Percentiles rank a stretch among this genome's conserved stretches.
Conservation (phyloP, 2,113 vertebrate species). For the Rhagologus leucostigma region DNA sequence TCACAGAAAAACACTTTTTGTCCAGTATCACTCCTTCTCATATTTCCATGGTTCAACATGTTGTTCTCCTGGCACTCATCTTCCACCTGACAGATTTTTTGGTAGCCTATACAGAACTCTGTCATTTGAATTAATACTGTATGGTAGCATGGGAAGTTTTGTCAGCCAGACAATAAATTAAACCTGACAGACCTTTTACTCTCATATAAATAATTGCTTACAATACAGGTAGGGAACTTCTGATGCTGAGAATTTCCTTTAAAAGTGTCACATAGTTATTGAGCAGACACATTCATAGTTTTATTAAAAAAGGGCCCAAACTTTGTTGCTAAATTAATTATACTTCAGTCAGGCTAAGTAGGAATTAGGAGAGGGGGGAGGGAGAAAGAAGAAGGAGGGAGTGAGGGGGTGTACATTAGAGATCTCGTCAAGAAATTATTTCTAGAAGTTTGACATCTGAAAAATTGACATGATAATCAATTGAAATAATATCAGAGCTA, state of each 20-base stretch:
- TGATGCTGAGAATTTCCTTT: background rate
- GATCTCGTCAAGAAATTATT: background rate
- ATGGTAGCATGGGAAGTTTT: background rate
- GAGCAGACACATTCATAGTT: background rate
- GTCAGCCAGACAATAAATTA: background rate
- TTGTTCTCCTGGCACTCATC: background rate
- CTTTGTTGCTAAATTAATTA: background rate
- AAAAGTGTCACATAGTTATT: background rate
- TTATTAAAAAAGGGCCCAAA: background rate
- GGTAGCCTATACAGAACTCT: background rate
- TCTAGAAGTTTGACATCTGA: background rate
- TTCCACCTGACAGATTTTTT: background rate
- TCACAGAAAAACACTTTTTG: background rate
- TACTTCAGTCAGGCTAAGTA: background rate
- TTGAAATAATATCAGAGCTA: background rate
- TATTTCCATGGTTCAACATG: background rate
- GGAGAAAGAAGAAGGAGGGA: background rate
- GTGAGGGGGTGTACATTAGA: background rate
- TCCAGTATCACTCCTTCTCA: background rate
- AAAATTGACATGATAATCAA: background rate
- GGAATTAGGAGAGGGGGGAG: too few species aligned
- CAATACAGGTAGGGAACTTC: background rate
- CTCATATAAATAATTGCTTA: background rate
- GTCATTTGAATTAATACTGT: background rate
- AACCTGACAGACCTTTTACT: background rate